Percentiles rank a stretch among this genome's conserved stretches.
Evolutionary conservation across 1,140 invertebrate species (phyloP).

Genomic region (Papilio aristodemus): DNA sequence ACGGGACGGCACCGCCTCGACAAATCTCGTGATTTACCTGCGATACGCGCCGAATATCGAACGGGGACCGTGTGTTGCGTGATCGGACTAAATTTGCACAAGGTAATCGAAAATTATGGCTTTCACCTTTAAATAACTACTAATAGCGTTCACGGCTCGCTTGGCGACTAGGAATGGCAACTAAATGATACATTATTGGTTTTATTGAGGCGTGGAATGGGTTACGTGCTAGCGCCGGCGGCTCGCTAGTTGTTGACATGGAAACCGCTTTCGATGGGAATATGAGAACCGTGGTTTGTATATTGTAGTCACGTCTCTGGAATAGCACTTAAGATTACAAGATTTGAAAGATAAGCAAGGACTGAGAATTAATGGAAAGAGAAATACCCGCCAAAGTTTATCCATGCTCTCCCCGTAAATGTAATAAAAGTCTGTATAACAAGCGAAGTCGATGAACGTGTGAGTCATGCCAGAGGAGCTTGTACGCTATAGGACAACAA

Average conservation of each 20-base stretch:
- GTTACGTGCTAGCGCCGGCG: constrained; percentile 5
- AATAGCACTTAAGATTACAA: constrained; percentile 31
- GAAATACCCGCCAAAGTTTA: constrained; percentile 26
- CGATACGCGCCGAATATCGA: constrained; percentile 74
- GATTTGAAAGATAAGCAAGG: constrained; percentile 24
- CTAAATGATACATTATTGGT: constrained; percentile 33
- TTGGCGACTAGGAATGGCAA: constrained; percentile 23
- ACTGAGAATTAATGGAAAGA: constrained; percentile 31
- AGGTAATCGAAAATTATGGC: constrained; percentile 70
- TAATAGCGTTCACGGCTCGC: constrained; percentile 40
- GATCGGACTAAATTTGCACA: constrained; percentile 73
- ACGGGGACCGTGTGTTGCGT: constrained; percentile 68
- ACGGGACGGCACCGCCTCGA: constrained; percentile 65
- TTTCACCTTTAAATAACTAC: constrained; percentile 54
- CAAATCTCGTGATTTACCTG: constrained; percentile 78
- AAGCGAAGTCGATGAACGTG: constrained; percentile 44
- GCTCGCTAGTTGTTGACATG: constrained; percentile 12
- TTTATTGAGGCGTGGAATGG: constrained; percentile 33
- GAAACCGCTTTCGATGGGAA: constrained; percentile 1
- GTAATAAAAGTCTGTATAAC: constrained; percentile 34
- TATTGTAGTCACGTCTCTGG: constrained; percentile 21
- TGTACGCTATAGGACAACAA: constrained; percentile 63
- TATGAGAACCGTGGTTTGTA: constrained; percentile 12
- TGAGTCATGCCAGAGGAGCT: constrained; percentile 45
- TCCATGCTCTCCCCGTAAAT: constrained; percentile 30